Base-by-base conservation (phyloP, 2,888 invertebrate genomes). In the Andrena trimmerana region DNA sequence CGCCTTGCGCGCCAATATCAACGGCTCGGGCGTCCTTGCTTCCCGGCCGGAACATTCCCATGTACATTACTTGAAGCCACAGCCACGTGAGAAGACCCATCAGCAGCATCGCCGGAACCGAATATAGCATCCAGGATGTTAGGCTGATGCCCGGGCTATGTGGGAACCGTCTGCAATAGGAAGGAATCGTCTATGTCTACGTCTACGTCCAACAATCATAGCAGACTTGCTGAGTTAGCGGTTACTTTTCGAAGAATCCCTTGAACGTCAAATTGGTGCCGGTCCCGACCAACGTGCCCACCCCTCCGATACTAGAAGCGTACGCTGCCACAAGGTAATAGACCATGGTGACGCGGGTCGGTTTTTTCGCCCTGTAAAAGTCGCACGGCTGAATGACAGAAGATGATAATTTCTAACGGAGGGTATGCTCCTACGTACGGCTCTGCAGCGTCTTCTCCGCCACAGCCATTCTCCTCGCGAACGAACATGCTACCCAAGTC, bases 251-350 rank as follows among this genome's bases (percentile, higher is more conserved):
- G 86, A 96, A 97, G 77, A 97, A 96, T 66, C 97, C 97, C 93
- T 97, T 97, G 92, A 97, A 97, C 3, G 97, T 97, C 60, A 98
- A 95, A 95, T 98, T 98, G 63, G 97, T 97, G n/a, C 97, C 97
- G 0, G 96, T 96, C 2, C 97, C 97, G 62, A 97, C 97, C 50
- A 97, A 95, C 0, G 97, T 97, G 0, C 97, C 98, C 87, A 94
- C 84, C 27, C 95, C 96, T 7, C 96, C 98, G 73, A 98, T 95
- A 1, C 97, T 97, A 0, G 97, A 96, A 0, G 97, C 97, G 92
- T 97, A 97, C 4, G 97, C 97, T 20, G 97, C 97, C 63, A 97
- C 96, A 86, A 97, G 94, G 94, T 97, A 97, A 93, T 97, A 97
- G 89, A 97, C 97, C 90, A 97, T 95, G 0, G 97, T 97, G 20